Conservation (phyloP, 2,113 vertebrate species). For the Calidris pygmaea region DNA sequence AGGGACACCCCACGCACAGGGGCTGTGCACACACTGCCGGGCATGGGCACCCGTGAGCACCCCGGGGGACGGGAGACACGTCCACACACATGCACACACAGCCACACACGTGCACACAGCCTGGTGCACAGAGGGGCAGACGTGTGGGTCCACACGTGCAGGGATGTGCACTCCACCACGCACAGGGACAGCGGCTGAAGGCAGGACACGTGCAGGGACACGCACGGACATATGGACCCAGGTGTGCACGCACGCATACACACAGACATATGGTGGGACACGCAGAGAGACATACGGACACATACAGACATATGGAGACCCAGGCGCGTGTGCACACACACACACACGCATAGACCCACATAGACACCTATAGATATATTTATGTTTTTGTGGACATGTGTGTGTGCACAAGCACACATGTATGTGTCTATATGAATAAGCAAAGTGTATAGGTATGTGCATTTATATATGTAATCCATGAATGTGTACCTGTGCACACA, state of each 20-base stretch:
- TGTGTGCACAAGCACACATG: background rate
- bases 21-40: background rate
- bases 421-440: rapidly evolving
- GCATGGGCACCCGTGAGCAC: background rate
- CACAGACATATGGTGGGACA: too few relatives aligned
- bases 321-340: rapidly evolving
- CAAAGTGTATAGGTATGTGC: rapidly evolving
- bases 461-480: rapidly evolving
- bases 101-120: background rate
- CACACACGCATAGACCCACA: rapidly evolving
- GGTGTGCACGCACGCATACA: too few relatives aligned
- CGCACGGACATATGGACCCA: background rate
- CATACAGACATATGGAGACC: background rate
- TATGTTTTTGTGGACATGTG: too few relatives aligned
- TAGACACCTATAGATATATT: rapidly evolving
- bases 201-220: background rate
- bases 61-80: rapidly evolving
- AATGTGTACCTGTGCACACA: rapidly evolving
- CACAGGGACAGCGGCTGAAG: background rate
- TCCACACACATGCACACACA: too few relatives aligned
- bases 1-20: background rate
- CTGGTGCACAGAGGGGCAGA: rapidly evolving
- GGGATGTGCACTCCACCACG: rapidly evolving
- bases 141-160: rapidly evolving
- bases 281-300: too few relatives aligned